Evolutionary conservation across 2,888 invertebrate genomes (phyloP), one percentile per base, ranked within the genome.

Genomic region (Acleris literana): DNA sequence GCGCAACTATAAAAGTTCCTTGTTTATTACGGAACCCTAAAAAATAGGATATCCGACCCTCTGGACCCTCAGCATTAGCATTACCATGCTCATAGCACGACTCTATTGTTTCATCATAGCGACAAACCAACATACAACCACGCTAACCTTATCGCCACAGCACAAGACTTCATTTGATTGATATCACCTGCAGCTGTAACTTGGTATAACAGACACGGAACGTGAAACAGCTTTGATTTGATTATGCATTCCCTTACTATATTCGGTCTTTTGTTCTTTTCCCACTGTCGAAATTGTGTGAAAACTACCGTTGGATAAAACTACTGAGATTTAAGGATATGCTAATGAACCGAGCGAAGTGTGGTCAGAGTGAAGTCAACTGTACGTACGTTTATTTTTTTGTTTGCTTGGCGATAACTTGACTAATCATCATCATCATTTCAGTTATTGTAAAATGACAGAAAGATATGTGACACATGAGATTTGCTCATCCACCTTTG

Each of bases 51-150:
- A 55, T 49, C 43, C 54, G 46, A 55, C 54, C 49, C 29, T 49
- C 18, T 75, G 74, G 74, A 75, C 82, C 82, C 78, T 80, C 82
- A 80, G 80, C 80, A 85, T 87, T 86, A 84, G 82, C 84, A 85
- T 85, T 81, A 84, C 83, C 82, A 84, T 81, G 78, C 80, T 56
- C 64, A 49, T 77, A 74, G 76, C 77, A 72, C 81, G 77, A 74
- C 80, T 51, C 83, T 81, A 86, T 88, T 86, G 87, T 87, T 85
- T 78, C 69, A 74, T 76, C 72, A 73, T 76, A 74, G 74, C 76
- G 72, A 74, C 68, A 71, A 66, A 73, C 78, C 67, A 77, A 59
- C 18, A 68, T 64, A 63, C 13, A 43, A 66, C 68, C 68, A 33
- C 72, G 22, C 33, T 46, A 59, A 13, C 65, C 59, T 74, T 79